Evolutionary conservation across 2,888 invertebrate species (phyloP).

Genomic region (Drosophila engyochracea): DNA sequence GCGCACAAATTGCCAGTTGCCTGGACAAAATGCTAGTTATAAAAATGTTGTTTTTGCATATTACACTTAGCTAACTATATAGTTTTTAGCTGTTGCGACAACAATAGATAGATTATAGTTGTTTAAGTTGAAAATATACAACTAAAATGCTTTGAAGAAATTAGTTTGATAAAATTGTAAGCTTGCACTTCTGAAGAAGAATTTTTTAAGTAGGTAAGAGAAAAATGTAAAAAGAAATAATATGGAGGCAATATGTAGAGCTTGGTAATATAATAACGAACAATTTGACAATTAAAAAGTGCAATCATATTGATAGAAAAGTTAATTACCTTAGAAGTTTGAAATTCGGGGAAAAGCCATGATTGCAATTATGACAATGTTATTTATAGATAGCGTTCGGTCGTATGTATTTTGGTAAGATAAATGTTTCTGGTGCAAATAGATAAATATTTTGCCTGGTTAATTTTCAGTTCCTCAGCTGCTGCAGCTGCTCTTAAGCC

Average conservation of each 20-base stretch:
- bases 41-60: background rate
- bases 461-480: conserved; percentile 54
- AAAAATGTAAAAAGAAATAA: background rate
- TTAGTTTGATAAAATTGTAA: background rate
- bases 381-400: conserved; percentile 6
- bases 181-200: background rate
- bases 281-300: background rate
- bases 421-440: conserved; percentile 23
- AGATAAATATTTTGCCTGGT: conserved; percentile 54
- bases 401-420: conserved; percentile 14
- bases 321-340: background rate
- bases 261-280: background rate
- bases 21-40: conserved; percentile 49
- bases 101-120: conserved; percentile 22
- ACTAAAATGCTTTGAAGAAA: conserved; percentile 3
- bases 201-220: background rate
- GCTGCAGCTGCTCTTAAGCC: conserved; percentile 56
- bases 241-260: background rate
- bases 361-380: conserved; percentile 1
- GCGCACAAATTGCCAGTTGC: conserved; percentile 29
- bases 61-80: conserved; percentile 12
- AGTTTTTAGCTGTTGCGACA: conserved; percentile 14
- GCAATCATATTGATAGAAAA: background rate
- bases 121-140: background rate
- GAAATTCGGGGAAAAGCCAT: background rate